Evolutionary conservation across 2,888 invertebrate genomes (phyloP), one percentile per base, ranked within the genome.

Genomic region (Pinctada fucata): DNA sequence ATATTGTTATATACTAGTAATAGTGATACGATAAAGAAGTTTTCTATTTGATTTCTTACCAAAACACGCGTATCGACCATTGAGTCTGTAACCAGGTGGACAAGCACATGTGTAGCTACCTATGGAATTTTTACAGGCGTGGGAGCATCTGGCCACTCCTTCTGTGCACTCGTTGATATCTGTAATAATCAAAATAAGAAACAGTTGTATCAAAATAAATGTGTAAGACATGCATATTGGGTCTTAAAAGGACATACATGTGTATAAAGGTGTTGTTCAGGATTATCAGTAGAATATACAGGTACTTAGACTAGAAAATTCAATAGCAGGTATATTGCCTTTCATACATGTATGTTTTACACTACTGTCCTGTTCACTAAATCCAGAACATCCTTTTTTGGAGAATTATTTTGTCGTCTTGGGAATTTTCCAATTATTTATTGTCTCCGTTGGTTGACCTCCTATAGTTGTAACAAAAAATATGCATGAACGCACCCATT

Each of bases 91-190:
- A 3, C 79, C 78, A 8, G 75, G 16, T 6, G 81, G 78, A 77
- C 79, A 79, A 16, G 64, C 72, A 67, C 78, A 80, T 47, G 45
- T 71, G 51, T 80, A 80, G 49, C 74, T 74, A 10, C 80, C 80
- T n/a, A 80, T 80, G n/a, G 72, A 72, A 45, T 80, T 80, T 49
- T 71, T 80, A 71, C 80, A 80, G 49, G 71, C 66, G 48, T 80
- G 77, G 31, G 80, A 75, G 69, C 80, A 80, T 8, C 51, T 47
- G 13, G 77, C 74, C 50, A 51, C 31, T 8, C 75, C 77, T 31
- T 45, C 51, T 16, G 13, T 68, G 72, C 80, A 80, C 49, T 78
- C 78, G 51, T 80, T 80, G 0, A 80, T 48, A 80, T 80, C 80
- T 80, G 65, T 4, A 69, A 69, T n/a, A 63, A 63, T 52, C 13